Base-by-base conservation (phyloP, 35 echinoderm and acorn worm species). In the Apostichopus californicus region DNA sequence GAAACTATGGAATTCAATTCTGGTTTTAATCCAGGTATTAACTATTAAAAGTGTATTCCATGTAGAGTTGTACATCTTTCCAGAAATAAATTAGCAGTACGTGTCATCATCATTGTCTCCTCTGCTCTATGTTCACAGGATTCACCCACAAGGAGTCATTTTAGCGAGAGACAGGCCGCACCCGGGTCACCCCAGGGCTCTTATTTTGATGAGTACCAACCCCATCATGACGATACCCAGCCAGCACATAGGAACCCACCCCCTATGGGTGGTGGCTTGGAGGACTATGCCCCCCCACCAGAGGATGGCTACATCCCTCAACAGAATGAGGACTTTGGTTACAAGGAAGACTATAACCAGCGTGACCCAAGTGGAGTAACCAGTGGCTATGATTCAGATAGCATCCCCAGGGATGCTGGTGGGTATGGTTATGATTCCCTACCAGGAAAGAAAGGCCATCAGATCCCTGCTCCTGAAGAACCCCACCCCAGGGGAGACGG, bases 311-410 rank as follows among this genome's bases (percentile, higher is more conserved):
- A 85, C 78, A 81, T 6, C 55, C 56, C 81, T 55, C 81, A 85
- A 58, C 81, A 85, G 81, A 56, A 20, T 59, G 81, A 85, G 20
- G 86, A 60, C 8, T 91, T 78, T 79, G 89, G 89, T 11, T 91
- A 91, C 75, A 56, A 91, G 53, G 72, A 91, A 0, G 89, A 91
- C 28, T 91, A 78, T 18, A 91, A 91, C 20, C 89, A 91, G 15
- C 25, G 77, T 2, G 89, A 91, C 73, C 89, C 71, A 0, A 91
- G 89, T 13, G 89, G 89, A 23, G 72, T 79, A 13, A 91, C 89
- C 71, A 91, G 89, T 64, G 89, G 89, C 5, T 91, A 91, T 52
- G 89, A 91, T 17, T 91, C 89, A 10, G 89, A 91, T 18, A 91
- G 73, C 53, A 12, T 91, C 55, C 71, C 52, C 73, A 72, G 73